Base-by-base conservation (phyloP, 2,888 invertebrate species). In the Automeris io region DNA sequence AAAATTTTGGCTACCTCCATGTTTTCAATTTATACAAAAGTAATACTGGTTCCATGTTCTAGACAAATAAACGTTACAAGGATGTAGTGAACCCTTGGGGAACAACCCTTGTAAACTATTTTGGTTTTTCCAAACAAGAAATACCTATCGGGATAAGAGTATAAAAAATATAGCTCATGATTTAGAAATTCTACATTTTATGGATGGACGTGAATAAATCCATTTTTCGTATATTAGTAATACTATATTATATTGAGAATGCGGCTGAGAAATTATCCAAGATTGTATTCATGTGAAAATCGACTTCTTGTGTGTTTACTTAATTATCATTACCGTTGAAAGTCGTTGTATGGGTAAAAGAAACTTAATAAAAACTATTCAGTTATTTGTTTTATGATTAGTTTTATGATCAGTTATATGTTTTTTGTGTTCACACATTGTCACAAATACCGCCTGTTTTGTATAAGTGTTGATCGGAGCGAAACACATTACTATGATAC, bases 401-500 rank as follows among this genome's bases (percentile, higher is more conserved):
- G n/a, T n/a, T n/a, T n/a, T n/a, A n/a, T n/a, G n/a, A n/a, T n/a
- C n/a, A n/a, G n/a, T n/a, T n/a, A n/a, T n/a, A n/a, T n/a, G 3
- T 18, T 24, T 43, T 45, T 48, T 43, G 46, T 47, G 39, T 54
- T 50, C 46, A 54, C 40, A 41, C 42, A 47, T 42, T 51, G 43
- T 52, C 45, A 52, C 41, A 51, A 47, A 61, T 46, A 54, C 52
- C 51, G 46, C 49, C 57, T 53, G 45, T 39, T 47, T 54, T 51
- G 51, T 49, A 42, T 59, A 47, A 51, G 58, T 74, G 74, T 73
- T 65, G 70, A 73, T 79, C 69, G 68, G 58, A 58, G 56, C 54
- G 54, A 54, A 65, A 71, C 65, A 69, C 72, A 74, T 77, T 74
- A 75, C 62, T 54, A 58, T 60, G 75, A 79, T 80, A 75, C 56